phyloP scores from a whole-genome alignment of 2,888 invertebrate species.

The Bellardia bayeri region DNA sequence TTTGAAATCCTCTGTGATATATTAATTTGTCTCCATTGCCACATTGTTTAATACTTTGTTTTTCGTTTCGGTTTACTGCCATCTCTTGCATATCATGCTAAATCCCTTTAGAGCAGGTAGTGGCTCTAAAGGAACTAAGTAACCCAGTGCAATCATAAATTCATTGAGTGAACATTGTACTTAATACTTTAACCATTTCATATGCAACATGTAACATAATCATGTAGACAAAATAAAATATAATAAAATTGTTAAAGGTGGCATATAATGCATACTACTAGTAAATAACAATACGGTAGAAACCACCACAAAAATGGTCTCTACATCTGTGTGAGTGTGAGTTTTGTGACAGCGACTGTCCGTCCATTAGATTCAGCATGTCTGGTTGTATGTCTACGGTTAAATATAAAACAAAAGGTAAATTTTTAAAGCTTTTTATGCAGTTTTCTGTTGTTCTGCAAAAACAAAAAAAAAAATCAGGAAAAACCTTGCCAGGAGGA shows the following conservation, averaged over 20 bases:
- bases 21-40: slow-evolving; percentile 54
- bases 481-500: not conserved
- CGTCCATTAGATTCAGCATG: not conserved
- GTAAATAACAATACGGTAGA: slow-evolving; percentile 7
- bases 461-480: not conserved
- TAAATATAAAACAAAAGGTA: slow-evolving; percentile 56
- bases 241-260: slow-evolving; percentile 53
- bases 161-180: slow-evolving; percentile 72
- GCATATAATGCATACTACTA: slow-evolving; percentile 42
- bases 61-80: slow-evolving; percentile 20
- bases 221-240: slow-evolving; percentile 63
- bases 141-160: slow-evolving; percentile 72
- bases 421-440: slow-evolving; percentile 52
- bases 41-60: slow-evolving; percentile 38
- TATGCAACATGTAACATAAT: slow-evolving; percentile 71
- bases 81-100: slow-evolving; percentile 10
- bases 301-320: not conserved
- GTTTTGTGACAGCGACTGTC: not conserved
- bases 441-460: not conserved
- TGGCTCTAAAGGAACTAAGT: slow-evolving; percentile 47
- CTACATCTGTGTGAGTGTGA: not conserved
- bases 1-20: slow-evolving; percentile 35
- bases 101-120: slow-evolving; percentile 51
- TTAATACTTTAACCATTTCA: slow-evolving; percentile 69
- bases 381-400: slow-evolving; percentile 47